phyloP scores from a whole-genome alignment of 1,140 invertebrate genomes.

The Kradibia gibbosae region DNA sequence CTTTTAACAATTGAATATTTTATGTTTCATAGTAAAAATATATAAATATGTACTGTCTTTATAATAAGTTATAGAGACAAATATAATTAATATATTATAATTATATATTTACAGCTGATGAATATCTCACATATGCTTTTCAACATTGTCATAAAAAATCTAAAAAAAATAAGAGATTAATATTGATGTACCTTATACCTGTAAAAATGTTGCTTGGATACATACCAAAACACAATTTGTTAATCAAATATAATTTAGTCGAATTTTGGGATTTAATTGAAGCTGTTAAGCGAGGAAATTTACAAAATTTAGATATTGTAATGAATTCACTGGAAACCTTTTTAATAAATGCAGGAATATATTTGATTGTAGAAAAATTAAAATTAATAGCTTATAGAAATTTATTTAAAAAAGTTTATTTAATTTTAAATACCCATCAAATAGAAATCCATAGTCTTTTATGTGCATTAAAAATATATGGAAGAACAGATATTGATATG shows the following conservation, averaged over 20 bases:
- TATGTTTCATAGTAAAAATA: too few species aligned
- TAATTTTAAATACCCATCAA: slow-evolving; percentile 90
- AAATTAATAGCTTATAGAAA: slow-evolving; percentile 96
- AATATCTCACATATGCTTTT: slow-evolving; percentile 94
- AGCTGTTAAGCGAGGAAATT: slow-evolving; percentile 91
- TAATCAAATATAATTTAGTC: slow-evolving; percentile 92
- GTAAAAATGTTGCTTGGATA: slow-evolving; percentile 97
- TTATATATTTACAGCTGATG: slow-evolving; percentile 88
- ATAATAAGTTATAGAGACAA: too few species aligned
- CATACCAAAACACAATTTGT: slow-evolving; percentile 85
- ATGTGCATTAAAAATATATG: slow-evolving; percentile 84
- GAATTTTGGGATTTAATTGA: slow-evolving; percentile 92
- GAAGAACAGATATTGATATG: slow-evolving; percentile 88
- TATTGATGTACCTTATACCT: slow-evolving; percentile 96
- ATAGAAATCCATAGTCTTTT: slow-evolving; percentile 90
- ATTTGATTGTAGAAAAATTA: slow-evolving; percentile 96
- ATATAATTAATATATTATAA: too few species aligned
- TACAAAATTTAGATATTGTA: slow-evolving; percentile 87
- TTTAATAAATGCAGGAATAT: slow-evolving; percentile 96
- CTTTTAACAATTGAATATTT: too few species aligned
- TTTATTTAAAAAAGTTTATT: slow-evolving; percentile 95
- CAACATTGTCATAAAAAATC: slow-evolving; percentile 88
- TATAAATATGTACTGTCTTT: too few species aligned
- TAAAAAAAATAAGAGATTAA: slow-evolving; percentile 91
- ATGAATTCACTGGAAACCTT: slow-evolving; percentile 91